phyloP scores from a whole-genome alignment of 2,797 vertebrate species.

The Megaceryle alcyon region DNA sequence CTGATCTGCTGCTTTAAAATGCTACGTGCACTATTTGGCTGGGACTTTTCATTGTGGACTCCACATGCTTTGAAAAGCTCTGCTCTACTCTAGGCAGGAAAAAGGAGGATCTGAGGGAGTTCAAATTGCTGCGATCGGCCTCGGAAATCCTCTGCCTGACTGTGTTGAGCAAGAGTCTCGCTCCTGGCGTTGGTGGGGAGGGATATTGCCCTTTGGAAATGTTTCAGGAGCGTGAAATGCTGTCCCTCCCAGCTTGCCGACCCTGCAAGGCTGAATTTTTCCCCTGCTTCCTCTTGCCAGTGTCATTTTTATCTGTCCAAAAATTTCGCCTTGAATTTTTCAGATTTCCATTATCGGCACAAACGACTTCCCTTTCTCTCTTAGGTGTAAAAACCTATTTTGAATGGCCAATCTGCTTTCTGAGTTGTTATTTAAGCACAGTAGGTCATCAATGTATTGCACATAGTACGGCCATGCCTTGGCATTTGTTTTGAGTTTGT shows the following conservation, averaged over 20 bases:
- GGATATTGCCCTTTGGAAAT: not conserved
- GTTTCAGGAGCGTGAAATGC: conserved; percentile 35
- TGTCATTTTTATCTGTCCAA: not conserved
- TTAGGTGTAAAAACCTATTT: not conserved
- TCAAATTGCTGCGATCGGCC: not conserved
- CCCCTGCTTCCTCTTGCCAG: not conserved
- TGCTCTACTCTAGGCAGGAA: not conserved
- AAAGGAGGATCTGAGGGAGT: not conserved
- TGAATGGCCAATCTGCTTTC: not conserved
- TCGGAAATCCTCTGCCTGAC: not conserved
- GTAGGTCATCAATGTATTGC: conserved; percentile 48
- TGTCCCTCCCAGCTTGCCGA: not conserved
- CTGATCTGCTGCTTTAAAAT: not conserved
- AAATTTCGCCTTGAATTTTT: not conserved
- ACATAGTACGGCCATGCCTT: conserved; percentile 50
- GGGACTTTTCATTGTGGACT: not conserved
- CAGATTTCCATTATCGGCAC: not conserved
- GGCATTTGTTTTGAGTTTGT: conserved; percentile 66
- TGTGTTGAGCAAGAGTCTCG: not conserved
- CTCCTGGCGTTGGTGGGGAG: not conserved
- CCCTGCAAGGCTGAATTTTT: not conserved
- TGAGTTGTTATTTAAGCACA: conserved; percentile 18
- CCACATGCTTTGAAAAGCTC: not conserved
- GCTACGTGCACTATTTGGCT: not conserved
- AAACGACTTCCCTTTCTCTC: not conserved